Conservation (phyloP, 2,797 vertebrate species). For the Xenopus petersii region DNA sequence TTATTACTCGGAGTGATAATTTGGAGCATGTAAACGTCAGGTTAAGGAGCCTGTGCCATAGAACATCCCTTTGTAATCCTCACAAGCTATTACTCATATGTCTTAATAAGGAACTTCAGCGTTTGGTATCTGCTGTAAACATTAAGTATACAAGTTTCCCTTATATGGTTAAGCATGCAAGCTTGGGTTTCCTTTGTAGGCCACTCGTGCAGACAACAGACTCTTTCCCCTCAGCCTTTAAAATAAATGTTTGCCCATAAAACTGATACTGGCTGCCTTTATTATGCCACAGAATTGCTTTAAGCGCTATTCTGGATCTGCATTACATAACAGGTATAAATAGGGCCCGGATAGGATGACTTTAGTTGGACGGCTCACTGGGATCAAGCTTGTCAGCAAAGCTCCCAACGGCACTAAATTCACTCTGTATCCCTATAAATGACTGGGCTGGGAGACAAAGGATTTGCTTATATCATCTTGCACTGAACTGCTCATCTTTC, state of each 20-base stretch:
- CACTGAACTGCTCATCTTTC: no score
- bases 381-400: not conserved
- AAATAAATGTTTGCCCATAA: constrained; percentile 2
- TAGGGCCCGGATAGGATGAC: not conserved
- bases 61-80: constrained; percentile 54
- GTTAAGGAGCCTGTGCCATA: constrained; percentile 15
- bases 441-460: no score
- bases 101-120: constrained; percentile 55
- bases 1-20: no score
- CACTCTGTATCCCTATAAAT: no score
- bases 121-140: constrained; percentile 54
- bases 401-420: no score
- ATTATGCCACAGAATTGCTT: rapidly evolving
- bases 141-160: constrained; percentile 47
- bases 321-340: not conserved
- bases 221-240: constrained; percentile 22
- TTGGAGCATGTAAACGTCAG: not conserved
- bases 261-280: not conserved
- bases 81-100: constrained; percentile 41
- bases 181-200: constrained; percentile 57
- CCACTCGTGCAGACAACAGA: constrained; percentile 31
- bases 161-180: constrained; percentile 56
- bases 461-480: no score
- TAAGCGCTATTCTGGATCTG: not conserved
- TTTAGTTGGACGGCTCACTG: not conserved